Conservation (phyloP, 1,140 invertebrate genomes). For the Saccostrea echinata region DNA sequence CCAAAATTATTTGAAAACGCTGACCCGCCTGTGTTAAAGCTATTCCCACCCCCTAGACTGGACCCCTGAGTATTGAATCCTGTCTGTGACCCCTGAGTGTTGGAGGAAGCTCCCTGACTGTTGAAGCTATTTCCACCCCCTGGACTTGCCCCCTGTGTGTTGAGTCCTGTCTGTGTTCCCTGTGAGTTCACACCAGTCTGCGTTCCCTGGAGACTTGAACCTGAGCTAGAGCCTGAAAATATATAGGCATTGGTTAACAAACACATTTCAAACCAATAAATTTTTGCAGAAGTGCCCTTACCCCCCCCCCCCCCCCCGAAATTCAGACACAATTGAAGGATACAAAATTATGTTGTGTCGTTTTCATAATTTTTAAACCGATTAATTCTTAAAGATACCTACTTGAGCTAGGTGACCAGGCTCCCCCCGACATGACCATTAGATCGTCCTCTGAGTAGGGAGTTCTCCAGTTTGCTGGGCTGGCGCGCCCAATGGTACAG, state of each 20-base stretch:
- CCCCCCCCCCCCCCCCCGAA: no score
- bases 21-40: slow-evolving; percentile 14
- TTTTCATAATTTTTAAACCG: neutral
- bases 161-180: neutral
- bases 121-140: neutral
- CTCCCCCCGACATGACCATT: slow-evolving; percentile 40
- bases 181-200: neutral
- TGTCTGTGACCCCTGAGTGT: neutral
- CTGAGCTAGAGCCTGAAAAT: neutral
- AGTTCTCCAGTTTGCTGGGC: slow-evolving; percentile 62
- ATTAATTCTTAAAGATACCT: neutral
- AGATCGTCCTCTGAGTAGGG: slow-evolving; percentile 57
- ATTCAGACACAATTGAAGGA: neutral
- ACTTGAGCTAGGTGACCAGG: slow-evolving; percentile 1
- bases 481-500: slow-evolving; percentile 62
- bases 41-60: neutral
- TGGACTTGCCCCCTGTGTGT: neutral
- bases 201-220: neutral
- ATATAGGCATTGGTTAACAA: neutral
- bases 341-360: neutral
- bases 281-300: no score
- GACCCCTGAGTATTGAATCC: neutral
- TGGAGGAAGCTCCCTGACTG: neutral
- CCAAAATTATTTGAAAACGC: slow-evolving; percentile 26
- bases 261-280: neutral